Conservation (phyloP, 2,888 invertebrate species). For the Lasioglossum leucozonium region DNA sequence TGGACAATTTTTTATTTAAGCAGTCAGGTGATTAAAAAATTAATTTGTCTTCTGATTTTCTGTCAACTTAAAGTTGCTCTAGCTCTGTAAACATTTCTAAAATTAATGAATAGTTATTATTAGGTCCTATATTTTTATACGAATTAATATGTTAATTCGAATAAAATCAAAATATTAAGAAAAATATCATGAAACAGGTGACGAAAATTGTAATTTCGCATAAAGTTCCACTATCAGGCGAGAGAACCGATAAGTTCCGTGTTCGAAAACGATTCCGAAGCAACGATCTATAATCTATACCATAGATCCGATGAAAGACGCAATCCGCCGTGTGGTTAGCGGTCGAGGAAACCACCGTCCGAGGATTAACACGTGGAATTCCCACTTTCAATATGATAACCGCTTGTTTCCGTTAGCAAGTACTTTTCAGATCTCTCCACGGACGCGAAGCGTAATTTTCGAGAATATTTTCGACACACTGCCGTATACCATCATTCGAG, state of each 20-base stretch:
- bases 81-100: neutral
- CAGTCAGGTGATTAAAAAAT: neutral
- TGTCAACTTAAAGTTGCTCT: neutral
- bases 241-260: neutral
- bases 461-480: slow-evolving; percentile 24
- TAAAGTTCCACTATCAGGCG: neutral
- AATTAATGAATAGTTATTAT: neutral
- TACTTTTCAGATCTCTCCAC: slow-evolving; percentile 19
- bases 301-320: neutral
- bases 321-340: neutral
- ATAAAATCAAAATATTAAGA: no score
- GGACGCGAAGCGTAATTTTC: slow-evolving; percentile 11
- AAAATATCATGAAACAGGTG: no score
- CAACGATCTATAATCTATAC: neutral
- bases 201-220: neutral
- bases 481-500: slow-evolving; percentile 35
- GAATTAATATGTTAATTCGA: neutral
- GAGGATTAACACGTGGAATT: slow-evolving; percentile 29
- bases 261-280: neutral
- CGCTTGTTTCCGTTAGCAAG: slow-evolving; percentile 55
- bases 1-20: no score
- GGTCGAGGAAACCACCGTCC: neutral
- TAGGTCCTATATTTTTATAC: neutral
- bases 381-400: slow-evolving; percentile 28
- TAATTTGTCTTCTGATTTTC: neutral